Conservation (phyloP, 23 tunicate genomes). For the Halocynthia roretzi region DNA sequence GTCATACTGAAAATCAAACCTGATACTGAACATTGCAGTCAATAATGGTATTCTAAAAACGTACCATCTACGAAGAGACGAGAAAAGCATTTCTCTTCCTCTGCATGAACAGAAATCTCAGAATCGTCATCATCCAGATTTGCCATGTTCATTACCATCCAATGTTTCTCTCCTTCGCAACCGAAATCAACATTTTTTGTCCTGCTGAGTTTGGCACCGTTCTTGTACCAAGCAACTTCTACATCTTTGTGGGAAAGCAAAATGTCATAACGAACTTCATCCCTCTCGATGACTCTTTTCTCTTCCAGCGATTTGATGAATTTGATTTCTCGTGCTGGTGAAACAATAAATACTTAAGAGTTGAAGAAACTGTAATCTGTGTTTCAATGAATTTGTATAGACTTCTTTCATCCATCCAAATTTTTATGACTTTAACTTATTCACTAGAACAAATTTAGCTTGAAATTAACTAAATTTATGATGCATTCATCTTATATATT, state of each 20-base stretch:
- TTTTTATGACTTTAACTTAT: no score
- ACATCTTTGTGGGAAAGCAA: conserved; percentile 32
- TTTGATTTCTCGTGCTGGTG: conserved; percentile 33
- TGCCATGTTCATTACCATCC: conserved; percentile 12
- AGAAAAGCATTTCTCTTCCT: conserved; percentile 12
- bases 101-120: conserved; percentile 18
- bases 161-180: conserved; percentile 7
- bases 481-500: no score
- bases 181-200: conserved; percentile 32
- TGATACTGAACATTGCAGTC: no score
- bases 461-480: no score
- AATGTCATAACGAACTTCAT: conserved; percentile 18
- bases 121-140: conserved; percentile 18
- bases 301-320: conserved; percentile 21
- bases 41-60: no score
- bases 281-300: conserved; percentile 14
- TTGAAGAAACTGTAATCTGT: no score
- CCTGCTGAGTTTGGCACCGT: conserved; percentile 28
- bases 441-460: no score
- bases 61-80: conserved; percentile 8
- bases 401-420: no score
- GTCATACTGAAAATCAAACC: no score
- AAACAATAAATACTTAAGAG: background rate
- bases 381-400: no score
- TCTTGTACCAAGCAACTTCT: conserved; percentile 29